phyloP scores from a whole-genome alignment of 2,888 invertebrate genomes.

The Andrena chrysosceles region DNA sequence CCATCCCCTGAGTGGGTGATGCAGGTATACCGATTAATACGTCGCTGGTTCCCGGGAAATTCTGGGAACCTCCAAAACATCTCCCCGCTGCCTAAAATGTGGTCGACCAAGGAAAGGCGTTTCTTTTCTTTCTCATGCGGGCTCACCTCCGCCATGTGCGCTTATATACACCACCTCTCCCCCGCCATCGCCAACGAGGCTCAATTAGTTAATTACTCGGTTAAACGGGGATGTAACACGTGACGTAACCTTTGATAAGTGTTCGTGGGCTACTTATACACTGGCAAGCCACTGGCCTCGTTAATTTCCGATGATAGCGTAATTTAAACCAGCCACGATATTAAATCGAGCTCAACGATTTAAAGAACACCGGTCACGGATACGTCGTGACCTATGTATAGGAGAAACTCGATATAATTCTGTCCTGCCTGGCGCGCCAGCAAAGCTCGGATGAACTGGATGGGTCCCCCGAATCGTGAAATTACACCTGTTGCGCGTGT shows the following conservation, averaged over 20 bases:
- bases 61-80: slow-evolving; percentile 29
- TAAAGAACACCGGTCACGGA: slow-evolving; percentile 29
- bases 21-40: slow-evolving; percentile 68
- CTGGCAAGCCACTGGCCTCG: slow-evolving; percentile 11
- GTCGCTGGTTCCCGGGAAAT: slow-evolving; percentile 39
- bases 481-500: slow-evolving; percentile 16
- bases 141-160: slow-evolving; percentile 52
- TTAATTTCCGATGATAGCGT: slow-evolving; percentile 45
- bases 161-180: slow-evolving; percentile 2
- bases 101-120: slow-evolving; percentile 10
- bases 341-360: neutral
- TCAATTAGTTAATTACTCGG: slow-evolving; percentile 76
- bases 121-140: slow-evolving; percentile 72
- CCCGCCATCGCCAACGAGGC: slow-evolving; percentile 60
- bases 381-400: slow-evolving; percentile 17
- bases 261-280: slow-evolving; percentile 51
- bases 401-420: neutral
- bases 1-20: slow-evolving; percentile 49
- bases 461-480: slow-evolving; percentile 32
- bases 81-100: slow-evolving; percentile 16
- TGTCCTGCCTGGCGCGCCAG: neutral
- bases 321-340: slow-evolving; percentile 8
- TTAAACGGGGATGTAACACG: slow-evolving; percentile 66
- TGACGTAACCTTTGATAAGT: slow-evolving; percentile 72
- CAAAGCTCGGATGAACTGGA: neutral